Percentiles rank a stretch among this genome's conserved stretches.
These are phyloP conservation scores for Hipposideros armiger DNA, from an alignment of 2,113 vertebrate genomes.

Conservation along the genomic window DNA sequence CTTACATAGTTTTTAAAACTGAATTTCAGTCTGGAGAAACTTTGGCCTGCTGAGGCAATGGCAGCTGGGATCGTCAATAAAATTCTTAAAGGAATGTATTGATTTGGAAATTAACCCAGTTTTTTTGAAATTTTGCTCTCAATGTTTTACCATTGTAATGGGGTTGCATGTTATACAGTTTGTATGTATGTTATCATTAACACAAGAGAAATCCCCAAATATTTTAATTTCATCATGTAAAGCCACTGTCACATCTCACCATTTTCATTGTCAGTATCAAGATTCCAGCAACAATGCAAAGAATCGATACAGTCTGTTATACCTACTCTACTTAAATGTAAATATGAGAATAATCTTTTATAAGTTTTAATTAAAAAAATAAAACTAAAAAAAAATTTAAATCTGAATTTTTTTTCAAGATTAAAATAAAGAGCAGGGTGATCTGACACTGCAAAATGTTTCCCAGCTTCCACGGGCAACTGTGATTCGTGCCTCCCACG, in stretches of 20 bases:
- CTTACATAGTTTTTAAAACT: neutral
- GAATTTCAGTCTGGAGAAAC: neutral
- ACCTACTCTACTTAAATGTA: fast-evolving
- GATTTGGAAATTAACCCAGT: neutral
- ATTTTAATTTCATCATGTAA: neutral
- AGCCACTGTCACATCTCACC: fast-evolving
- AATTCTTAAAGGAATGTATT: neutral
- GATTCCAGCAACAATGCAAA: fast-evolving
- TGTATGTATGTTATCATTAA: too few species aligned
- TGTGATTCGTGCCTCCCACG: fast-evolving
- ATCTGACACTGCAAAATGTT: fast-evolving
- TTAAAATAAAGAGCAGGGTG: neutral
- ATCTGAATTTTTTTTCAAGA: too few species aligned
- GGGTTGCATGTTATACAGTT: neutral
- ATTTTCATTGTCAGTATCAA: neutral
- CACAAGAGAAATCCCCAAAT: neutral
- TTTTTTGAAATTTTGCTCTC: neutral
- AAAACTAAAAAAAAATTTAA: too few species aligned
- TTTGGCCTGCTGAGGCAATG: fast-evolving
- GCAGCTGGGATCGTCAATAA: neutral
- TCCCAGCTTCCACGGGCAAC: fast-evolving
- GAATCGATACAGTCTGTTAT: fast-evolving
- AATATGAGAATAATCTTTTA: neutral
- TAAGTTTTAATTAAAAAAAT: neutral
- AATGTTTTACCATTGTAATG: fast-evolving